Percentiles rank a stretch among this genome's conserved stretches.
Evolutionary conservation across 2,113 vertebrate genomes (phyloP).

Genomic region (Gopherus flavomarginatus): DNA sequence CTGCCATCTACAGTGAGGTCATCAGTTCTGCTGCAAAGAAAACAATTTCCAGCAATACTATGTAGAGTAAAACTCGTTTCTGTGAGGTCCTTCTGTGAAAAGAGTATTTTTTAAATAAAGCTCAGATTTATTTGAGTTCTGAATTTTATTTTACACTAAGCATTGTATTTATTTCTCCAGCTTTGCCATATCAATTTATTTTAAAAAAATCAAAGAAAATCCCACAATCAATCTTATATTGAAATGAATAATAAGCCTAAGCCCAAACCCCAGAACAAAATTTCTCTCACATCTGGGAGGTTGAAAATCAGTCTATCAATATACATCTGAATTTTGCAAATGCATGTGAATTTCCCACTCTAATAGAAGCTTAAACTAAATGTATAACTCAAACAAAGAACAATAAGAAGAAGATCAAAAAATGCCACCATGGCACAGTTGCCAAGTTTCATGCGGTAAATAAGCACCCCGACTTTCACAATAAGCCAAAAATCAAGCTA

Average conservation of each 20-base stretch:
- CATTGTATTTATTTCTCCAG: slow-evolving; percentile 59
- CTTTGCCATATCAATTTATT: slow-evolving; percentile 34
- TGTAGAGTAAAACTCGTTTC: slow-evolving; percentile 24
- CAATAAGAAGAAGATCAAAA: too few relatives aligned
- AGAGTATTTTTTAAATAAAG: slow-evolving; percentile 13
- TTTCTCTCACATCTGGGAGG: slow-evolving; percentile 29
- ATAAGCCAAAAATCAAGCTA: too few relatives aligned
- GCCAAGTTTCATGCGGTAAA: too few relatives aligned
- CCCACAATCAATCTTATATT: slow-evolving; percentile 12
- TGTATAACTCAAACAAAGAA: too few relatives aligned
- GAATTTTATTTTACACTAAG: slow-evolving; percentile 62
- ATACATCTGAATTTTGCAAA: slow-evolving; percentile 14
- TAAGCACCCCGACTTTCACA: too few relatives aligned
- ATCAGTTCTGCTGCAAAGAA: slow-evolving; percentile 37
- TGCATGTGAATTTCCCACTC: neutral
- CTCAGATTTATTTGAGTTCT: slow-evolving; percentile 28
- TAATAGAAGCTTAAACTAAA: too few relatives aligned
- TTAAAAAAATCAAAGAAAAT: slow-evolving; percentile 36
- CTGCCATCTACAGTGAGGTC: slow-evolving; percentile 51
- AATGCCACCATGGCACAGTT: too few relatives aligned
- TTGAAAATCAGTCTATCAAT: slow-evolving; percentile 33
- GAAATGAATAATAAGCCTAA: slow-evolving; percentile 56
- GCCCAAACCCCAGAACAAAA: slow-evolving; percentile 18
- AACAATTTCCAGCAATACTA: slow-evolving; percentile 14
- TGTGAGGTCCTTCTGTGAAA: slow-evolving; percentile 38